phyloP scores from a whole-genome alignment of 1,140 invertebrate species.

The Acyrthosiphon pisum region DNA sequence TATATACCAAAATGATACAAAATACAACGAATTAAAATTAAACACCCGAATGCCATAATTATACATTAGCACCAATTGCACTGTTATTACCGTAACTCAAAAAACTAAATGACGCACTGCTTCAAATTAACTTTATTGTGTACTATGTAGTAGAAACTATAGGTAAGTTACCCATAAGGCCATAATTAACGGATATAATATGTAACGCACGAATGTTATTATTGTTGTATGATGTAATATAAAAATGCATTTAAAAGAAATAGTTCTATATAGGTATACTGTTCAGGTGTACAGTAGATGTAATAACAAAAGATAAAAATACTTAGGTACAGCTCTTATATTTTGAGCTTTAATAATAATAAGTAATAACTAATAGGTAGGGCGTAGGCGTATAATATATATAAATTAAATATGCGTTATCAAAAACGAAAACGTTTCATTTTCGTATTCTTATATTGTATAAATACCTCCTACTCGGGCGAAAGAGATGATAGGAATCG shows the following conservation, averaged over 20 bases:
- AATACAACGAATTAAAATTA: background rate
- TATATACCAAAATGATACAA: background rate
- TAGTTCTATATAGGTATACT: background rate
- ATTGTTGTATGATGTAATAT: background rate
- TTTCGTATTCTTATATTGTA: background rate
- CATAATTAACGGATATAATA: background rate
- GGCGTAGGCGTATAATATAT: background rate
- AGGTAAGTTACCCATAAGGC: background rate
- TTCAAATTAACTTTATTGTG: background rate
- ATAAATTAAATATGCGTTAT: no score
- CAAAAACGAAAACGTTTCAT: background rate
- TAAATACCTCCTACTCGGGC: background rate
- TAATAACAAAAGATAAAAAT: background rate
- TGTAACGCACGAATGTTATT: background rate
- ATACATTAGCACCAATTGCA: background rate
- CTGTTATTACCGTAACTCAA: background rate
- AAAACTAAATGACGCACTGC: background rate
- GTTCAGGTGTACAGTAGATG: background rate
- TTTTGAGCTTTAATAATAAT: background rate
- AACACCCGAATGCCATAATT: background rate
- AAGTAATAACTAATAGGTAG: background rate
- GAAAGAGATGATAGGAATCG: background rate
- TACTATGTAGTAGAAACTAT: background rate
- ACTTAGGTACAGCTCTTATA: background rate
- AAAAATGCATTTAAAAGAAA: background rate